Evolutionary conservation across 2,888 invertebrate species (phyloP).

Genomic region (Fabriciana adippe): DNA sequence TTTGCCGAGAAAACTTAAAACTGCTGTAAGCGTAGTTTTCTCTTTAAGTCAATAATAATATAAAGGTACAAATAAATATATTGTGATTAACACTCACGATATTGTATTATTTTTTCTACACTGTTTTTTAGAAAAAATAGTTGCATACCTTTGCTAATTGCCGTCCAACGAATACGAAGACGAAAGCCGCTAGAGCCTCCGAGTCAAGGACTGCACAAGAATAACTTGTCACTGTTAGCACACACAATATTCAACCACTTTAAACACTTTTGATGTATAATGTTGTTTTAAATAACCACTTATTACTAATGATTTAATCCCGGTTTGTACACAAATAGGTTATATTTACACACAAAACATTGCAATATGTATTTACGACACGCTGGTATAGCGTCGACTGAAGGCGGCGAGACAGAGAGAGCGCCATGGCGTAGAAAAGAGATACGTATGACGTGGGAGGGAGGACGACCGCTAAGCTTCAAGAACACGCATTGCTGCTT

Average conservation of each 20-base stretch:
- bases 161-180: constrained; percentile 58
- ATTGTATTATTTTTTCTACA: not conserved
- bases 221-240: constrained; percentile 66
- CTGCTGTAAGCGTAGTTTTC: not conserved
- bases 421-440: constrained; percentile 65
- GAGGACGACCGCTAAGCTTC: constrained; percentile 71
- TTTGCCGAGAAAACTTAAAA: not conserved
- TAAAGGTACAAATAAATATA: not conserved
- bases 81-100: not conserved
- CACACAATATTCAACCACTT: constrained; percentile 48
- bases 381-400: constrained; percentile 74
- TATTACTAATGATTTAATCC: constrained; percentile 28
- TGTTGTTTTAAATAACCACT: constrained; percentile 2
- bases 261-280: constrained; percentile 30
- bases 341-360: constrained; percentile 63
- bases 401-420: constrained; percentile 67
- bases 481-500: constrained; percentile 70
- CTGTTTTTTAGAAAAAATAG: constrained; percentile 23
- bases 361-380: constrained; percentile 64
- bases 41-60: not conserved
- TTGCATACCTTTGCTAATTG: constrained; percentile 48
- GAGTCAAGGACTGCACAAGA: constrained; percentile 70
- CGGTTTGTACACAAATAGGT: constrained; percentile 52
- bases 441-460: constrained; percentile 68
- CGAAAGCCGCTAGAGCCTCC: constrained; percentile 71